Evolutionary conservation across 1,140 invertebrate genomes (phyloP), one percentile per base, ranked within the genome.

Genomic region (Drosophila lini): DNA sequence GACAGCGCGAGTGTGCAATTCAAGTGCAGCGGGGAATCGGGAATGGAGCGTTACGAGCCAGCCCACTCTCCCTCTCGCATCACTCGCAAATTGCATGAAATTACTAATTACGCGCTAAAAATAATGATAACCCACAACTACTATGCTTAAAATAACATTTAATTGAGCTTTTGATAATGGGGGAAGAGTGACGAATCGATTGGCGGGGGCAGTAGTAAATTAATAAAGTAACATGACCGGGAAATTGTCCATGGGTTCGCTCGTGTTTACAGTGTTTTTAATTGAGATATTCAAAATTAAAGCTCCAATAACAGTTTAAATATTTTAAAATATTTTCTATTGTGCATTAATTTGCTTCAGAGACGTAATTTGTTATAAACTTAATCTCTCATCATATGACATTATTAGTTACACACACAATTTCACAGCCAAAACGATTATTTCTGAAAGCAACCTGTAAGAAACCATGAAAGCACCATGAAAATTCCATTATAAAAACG

Each of bases 21-120:
- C 80, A 88, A 81, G 78, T 73, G 70, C 80, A 71, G 59, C 74
- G 78, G 78, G 65, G 71, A 86, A 73, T 79, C 68, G 65, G 74
- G 67, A 71, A 58, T 65, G 75, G 75, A 68, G 81, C 86, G 76
- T 76, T 74, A 62, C 74, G 71, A 45, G 44, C 13, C 3, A 42
- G 6, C 6, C 4, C 11, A n/a, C 62, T 11, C 28, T 15, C 36
- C 13, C 55, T 13, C 31, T 44, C 7, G n/a, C 60, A 41, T 52
- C 47, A 22, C 16, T 34, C 11, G 22, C 32, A 84, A 80, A 77
- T 77, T 70, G 74, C 78, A 75, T 85, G 59, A 78, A 81, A 85
- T 85, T 83, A 83, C 60, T 83, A 83, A 83, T 83, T 83, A 83
- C 65, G 58, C 61, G 81, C 60, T 78, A 78, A 85, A 85, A 78